These are phyloP conservation scores for Megalopta genalis DNA, from an alignment of 1,140 invertebrate species.

Conservation along the genomic window DNA sequence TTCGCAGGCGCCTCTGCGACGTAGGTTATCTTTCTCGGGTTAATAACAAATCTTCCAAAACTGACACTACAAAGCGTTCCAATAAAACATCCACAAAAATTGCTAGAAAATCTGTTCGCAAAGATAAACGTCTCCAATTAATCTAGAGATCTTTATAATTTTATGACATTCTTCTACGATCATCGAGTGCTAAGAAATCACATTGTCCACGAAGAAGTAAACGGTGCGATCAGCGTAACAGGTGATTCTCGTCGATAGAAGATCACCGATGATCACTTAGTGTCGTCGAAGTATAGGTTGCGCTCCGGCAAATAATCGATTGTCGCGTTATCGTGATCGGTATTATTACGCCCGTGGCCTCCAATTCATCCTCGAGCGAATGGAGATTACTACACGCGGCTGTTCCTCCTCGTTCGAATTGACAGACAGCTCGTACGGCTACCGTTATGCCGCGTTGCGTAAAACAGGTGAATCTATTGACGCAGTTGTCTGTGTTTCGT, in stretches of 20 bases:
- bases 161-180: too few relatives aligned
- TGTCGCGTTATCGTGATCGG: slow-evolving; percentile 22
- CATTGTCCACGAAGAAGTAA: too few relatives aligned
- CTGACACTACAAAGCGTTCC: too few relatives aligned
- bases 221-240: background rate
- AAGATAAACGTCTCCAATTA: too few relatives aligned
- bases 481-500: slow-evolving; percentile 31
- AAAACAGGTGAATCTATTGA: slow-evolving; percentile 58
- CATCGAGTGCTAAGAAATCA: too few relatives aligned
- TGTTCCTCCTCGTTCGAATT: slow-evolving; percentile 40
- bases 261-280: background rate
- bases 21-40: too few relatives aligned
- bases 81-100: too few relatives aligned
- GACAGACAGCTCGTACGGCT: slow-evolving; percentile 49
- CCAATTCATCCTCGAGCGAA: slow-evolving; percentile 40
- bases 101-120: too few relatives aligned
- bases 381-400: slow-evolving; percentile 38
- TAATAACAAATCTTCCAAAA: too few relatives aligned
- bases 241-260: background rate
- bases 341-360: slow-evolving; percentile 31
- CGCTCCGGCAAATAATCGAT: slow-evolving; percentile 9
- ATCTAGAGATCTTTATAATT: too few relatives aligned
- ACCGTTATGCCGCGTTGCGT: slow-evolving; percentile 54
- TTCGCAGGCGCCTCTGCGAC: too few relatives aligned
- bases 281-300: background rate